Evolutionary conservation across 2,888 invertebrate species (phyloP), one percentile per base, ranked within the genome.

Genomic region (Agriotes lineatus): DNA sequence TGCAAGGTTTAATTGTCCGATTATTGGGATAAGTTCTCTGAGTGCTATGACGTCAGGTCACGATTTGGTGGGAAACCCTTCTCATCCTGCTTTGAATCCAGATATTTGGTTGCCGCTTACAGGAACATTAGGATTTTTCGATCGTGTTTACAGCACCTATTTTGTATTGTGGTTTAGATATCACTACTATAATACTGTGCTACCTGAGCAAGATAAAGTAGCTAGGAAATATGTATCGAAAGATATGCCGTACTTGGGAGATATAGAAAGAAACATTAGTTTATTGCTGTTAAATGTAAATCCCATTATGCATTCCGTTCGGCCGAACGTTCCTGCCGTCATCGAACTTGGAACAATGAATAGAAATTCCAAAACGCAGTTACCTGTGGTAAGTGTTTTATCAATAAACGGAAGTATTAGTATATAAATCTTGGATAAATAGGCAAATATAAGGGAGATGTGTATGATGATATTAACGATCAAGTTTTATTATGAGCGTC

Each of bases 61-160:
- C 59, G 74, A 45, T 73, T 39, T 10, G 0, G 68, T 76, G 33
- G 79, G 79, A n/a, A 78, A 79, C 65, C 78, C 74, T 0, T 70
- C 75, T 60, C 77, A 75, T 22, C 76, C 79, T 2, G 71, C 78
- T 9, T 25, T 79, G n/a, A 76, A 78, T 63, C 79, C 80, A 0
- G 80, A 81, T 60, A 75, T 79, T 73, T 74, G 77, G 57, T 63
- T 81, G 20, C 75, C 74, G 10, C 71, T 68, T 25, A 61, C 83
- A 65, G 80, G 83, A 45, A 83, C 86, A 69, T 73, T 87, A 66
- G 86, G 81, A n/a, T 78, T 84, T 35, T 85, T 85, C 37, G 82
- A 85, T 70, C 72, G 81, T 56, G 57, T 79, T 1, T 75, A 75
- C 58, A 80, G 77, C 60, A 75, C 75, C 2, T 56, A 76, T 1